A percentile compares a stretch with the other conserved stretches of the same genome.
These are phyloP conservation scores for Oxytorus armatus DNA, from an alignment of 2,888 invertebrate species.

Conservation along the genomic window DNA sequence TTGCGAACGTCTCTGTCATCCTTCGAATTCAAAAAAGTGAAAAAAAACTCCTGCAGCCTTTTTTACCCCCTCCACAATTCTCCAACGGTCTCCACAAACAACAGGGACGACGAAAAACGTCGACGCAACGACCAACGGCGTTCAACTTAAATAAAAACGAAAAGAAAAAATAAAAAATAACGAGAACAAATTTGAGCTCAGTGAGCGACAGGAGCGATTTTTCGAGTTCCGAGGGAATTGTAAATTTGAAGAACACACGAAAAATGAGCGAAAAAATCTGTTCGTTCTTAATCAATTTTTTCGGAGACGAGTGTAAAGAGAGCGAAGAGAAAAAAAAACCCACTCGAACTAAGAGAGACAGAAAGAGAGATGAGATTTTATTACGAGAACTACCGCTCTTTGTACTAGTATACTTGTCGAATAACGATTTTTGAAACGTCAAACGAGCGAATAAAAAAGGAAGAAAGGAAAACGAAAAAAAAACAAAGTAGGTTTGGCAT, in stretches of 20 bases:
- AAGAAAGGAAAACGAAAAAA: background rate
- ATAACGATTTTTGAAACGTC: background rate
- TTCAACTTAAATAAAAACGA: too few relatives aligned
- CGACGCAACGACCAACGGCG: background rate
- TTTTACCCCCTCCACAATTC: constrained; percentile 9
- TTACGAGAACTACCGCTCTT: constrained; percentile 26
- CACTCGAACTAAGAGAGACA: too few relatives aligned
- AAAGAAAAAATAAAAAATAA: background rate
- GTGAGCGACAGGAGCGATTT: too few relatives aligned
- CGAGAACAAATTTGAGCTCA: too few relatives aligned
- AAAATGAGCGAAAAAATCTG: background rate
- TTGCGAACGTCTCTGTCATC: constrained; percentile 50
- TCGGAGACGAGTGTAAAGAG: too few relatives aligned
- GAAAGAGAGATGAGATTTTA: too few relatives aligned
- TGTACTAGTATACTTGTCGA: constrained; percentile 26
- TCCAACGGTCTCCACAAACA: constrained; percentile 30
- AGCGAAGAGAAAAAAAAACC: too few relatives aligned
- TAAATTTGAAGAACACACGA: background rate
- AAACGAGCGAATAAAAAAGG: background rate
- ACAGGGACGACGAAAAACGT: constrained; percentile 8
- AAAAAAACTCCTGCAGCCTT: constrained; percentile 17
- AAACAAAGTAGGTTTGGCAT: background rate
- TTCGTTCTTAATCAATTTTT: too few relatives aligned
- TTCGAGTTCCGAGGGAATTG: background rate
- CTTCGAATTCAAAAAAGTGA: constrained; percentile 22